Percentiles rank a stretch among this genome's conserved stretches.
Conservation (phyloP, 2,113 vertebrate genomes). For the Chitala chitala region DNA sequence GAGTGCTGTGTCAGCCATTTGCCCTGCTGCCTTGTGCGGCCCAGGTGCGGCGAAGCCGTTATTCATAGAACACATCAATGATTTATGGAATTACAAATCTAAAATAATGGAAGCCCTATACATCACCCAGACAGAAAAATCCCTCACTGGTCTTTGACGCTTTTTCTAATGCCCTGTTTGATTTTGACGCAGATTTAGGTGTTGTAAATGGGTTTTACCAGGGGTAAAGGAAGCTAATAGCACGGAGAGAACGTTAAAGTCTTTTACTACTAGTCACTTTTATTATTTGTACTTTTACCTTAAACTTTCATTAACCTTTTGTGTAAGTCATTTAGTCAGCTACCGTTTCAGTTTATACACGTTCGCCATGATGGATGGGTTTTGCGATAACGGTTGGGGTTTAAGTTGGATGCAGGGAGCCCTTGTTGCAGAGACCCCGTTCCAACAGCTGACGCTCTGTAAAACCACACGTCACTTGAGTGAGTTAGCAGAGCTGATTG, state of each 20-base stretch:
- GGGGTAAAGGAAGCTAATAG: background rate
- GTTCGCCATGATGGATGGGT: background rate
- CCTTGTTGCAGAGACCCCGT: background rate
- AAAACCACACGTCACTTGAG: conserved; percentile 33
- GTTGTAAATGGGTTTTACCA: conserved; percentile 44
- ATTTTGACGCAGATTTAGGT: conserved; percentile 55
- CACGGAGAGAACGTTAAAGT: background rate
- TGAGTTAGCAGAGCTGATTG: conserved; percentile 51
- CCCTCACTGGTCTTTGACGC: conserved; percentile 35
- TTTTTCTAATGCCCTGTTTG: conserved; percentile 35
- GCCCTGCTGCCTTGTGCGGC: conserved; percentile 34
- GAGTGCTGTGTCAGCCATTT: conserved; percentile 56
- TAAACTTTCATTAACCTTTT: background rate
- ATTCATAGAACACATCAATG: conserved; percentile 66
- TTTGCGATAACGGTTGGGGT: background rate
- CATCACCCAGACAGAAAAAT: conserved; percentile 46
- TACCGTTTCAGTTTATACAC: background rate
- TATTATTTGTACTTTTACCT: background rate
- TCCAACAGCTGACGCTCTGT: conserved; percentile 21
- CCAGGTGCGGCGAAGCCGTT: conserved; percentile 52
- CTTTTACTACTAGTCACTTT: background rate
- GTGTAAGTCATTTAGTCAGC: background rate
- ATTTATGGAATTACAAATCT: conserved; percentile 69
- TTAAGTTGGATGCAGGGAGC: too few relatives aligned
- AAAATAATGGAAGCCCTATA: conserved; percentile 61